These are phyloP conservation scores for Orestias chungarensis DNA, from an alignment of 2,797 vertebrate genomes.

Conservation along the genomic window DNA sequence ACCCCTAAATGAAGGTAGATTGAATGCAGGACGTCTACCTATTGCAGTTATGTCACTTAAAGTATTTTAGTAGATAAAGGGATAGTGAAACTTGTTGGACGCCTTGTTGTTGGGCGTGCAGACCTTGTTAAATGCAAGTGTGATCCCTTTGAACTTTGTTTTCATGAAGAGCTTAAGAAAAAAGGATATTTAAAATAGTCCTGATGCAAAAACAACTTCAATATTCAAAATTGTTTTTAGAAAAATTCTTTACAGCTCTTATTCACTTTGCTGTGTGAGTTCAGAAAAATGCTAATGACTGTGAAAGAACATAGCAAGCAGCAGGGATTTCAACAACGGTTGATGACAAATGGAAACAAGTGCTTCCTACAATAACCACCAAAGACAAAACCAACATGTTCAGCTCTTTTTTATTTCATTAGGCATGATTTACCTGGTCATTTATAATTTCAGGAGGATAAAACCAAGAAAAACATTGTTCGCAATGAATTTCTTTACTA, in stretches of 20 bases:
- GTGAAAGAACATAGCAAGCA: background rate
- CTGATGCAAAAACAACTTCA: background rate
- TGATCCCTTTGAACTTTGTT: conserved; percentile 26
- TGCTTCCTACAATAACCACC: too few species aligned
- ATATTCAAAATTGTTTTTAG: too few species aligned
- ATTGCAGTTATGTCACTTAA: background rate
- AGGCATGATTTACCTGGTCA: background rate
- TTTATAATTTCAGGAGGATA: background rate
- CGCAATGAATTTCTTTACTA: too few species aligned
- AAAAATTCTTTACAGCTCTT: background rate
- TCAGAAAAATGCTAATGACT: too few species aligned
- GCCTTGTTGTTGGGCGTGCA: conserved; percentile 10
- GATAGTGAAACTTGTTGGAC: conserved; percentile 4
- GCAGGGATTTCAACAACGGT: too few species aligned
- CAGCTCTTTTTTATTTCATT: background rate
- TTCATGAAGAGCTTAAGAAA: conserved; percentile 9
- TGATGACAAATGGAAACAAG: too few species aligned
- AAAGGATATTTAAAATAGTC: background rate
- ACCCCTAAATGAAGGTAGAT: background rate
- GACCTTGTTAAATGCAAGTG: conserved; percentile 28
- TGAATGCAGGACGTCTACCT: background rate
- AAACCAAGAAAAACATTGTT: background rate
- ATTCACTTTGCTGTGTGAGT: background rate
- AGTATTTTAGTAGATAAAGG: background rate
- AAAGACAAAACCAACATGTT: background rate